These are phyloP conservation scores for Hiodon tergisus DNA, from an alignment of 2,113 vertebrate genomes.

Conservation along the genomic window DNA sequence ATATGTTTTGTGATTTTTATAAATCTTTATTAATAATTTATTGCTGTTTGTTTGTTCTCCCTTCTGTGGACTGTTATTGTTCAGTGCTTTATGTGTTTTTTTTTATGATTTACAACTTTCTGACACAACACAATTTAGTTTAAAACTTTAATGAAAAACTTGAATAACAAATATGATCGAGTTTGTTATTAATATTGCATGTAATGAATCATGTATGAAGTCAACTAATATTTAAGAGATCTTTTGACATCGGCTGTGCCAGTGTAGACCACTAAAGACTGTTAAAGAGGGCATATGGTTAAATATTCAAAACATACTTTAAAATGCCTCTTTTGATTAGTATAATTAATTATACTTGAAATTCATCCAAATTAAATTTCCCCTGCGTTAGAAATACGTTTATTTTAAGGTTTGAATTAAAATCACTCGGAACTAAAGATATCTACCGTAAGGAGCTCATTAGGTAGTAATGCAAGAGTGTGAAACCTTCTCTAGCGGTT, in stretches of 20 bases:
- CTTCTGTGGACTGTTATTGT: neutral
- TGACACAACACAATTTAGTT: too few species aligned
- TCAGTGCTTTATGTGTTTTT: neutral
- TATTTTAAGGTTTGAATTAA: too few species aligned
- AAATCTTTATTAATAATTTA: neutral
- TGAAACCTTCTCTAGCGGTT: neutral
- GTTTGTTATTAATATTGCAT: conserved; percentile 4
- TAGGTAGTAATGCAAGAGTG: too few species aligned
- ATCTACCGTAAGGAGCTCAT: too few species aligned
- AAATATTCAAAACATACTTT: neutral
- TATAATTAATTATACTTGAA: neutral
- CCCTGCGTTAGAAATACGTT: too few species aligned
- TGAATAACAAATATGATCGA: neutral
- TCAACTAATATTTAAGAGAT: neutral
- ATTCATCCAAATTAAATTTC: too few species aligned
- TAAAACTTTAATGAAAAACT: neutral
- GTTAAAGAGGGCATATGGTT: neutral
- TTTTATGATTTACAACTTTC: neutral
- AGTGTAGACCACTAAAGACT: neutral
- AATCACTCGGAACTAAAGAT: too few species aligned
- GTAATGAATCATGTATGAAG: neutral
- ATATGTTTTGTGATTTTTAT: neutral
- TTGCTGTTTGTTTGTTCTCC: neutral
- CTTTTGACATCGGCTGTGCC: neutral
- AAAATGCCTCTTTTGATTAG: neutral